Base-by-base conservation (phyloP, 2,888 invertebrate species). In the Lymantria monacha region DNA sequence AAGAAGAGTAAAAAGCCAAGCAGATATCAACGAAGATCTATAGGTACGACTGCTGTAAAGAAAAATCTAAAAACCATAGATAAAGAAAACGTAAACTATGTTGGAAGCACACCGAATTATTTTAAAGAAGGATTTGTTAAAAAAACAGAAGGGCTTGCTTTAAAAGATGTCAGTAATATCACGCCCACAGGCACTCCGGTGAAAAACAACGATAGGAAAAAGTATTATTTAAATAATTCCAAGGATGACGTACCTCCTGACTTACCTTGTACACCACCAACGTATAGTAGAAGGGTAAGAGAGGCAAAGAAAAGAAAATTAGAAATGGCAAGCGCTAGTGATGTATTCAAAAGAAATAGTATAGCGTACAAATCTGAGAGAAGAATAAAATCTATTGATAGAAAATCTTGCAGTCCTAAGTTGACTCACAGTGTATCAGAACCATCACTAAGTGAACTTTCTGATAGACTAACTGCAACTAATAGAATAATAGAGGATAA, bases 111-210 rank as follows among this genome's bases (percentile, higher is more conserved):
- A 48, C 93, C 93, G 58, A 93, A 93, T 64, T 92, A 92, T 63
- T 93, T 87, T 57, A 93, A 92, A 69, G 93, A 93, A 60, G 93
- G 93, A 3, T 93, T 93, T 22, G 66, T 84, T 2, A 92, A 92
- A 52, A 93, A 93, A 74, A 72, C 86, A 22, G 93, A 92, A 60
- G 87, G 79, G 0, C 66, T 83, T 48, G 90, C 89, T 9, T 77
- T 93, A 0, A 91, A 93, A 76, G 93, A 94, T 70, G 92, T 93
- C 9, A 93, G 93, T 67, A 94, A 93, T 66, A 85, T 93, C n/a
- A 93, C 93, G 3, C 93, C 93, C 0, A 93, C 83, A 12, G 74
- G 71, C 0, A 90, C 88, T 0, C 87, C 91, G 7, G 76, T 81
- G 0, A 82, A 82, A 47, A 83, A 72, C 13, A 73, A 77, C 42